Conservation (phyloP, 2,888 invertebrate species). For the Apoda limacodes region DNA sequence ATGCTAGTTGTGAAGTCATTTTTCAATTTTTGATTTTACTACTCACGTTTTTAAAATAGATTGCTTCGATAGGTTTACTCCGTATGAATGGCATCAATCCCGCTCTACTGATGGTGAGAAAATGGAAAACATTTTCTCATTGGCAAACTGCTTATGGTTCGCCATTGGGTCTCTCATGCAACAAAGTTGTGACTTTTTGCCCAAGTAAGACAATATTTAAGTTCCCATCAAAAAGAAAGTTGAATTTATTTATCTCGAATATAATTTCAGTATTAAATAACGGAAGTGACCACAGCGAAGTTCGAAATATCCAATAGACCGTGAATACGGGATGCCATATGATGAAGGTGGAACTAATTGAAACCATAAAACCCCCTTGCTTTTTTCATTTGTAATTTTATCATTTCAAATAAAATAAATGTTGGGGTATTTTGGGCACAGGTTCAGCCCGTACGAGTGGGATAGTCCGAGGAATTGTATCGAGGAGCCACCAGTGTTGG, state of each 20-base stretch:
- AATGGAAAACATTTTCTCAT: conserved; percentile 93
- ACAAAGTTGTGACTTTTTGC: conserved; percentile 95
- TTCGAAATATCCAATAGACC: conserved; percentile 37
- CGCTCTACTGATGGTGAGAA: conserved; percentile 87
- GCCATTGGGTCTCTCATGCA: conserved; percentile 95
- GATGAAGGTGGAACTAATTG: no score
- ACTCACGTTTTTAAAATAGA: no score
- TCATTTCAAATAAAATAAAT: conserved; percentile 26
- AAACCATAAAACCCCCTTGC: no score
- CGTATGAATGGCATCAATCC: conserved; percentile 95
- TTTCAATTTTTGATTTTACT: no score
- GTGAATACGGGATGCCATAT: no score
- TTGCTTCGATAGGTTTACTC: conserved; percentile 92
- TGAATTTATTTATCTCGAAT: no score
- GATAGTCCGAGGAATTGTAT: conserved; percentile 89
- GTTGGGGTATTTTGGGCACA: conserved; percentile 67
- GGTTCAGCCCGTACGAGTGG: conserved; percentile 95
- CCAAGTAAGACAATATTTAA: conserved; percentile 86
- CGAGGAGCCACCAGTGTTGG: conserved; percentile 85
- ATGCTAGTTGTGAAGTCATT: no score
- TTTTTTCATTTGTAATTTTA: not conserved
- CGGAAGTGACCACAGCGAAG: conserved; percentile 67
- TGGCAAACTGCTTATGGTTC: conserved; percentile 97
- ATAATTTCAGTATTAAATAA: conserved; percentile 29
- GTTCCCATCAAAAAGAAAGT: no score